phyloP scores from a whole-genome alignment of 1,140 invertebrate species.

The Drosophila pallidifrons region DNA sequence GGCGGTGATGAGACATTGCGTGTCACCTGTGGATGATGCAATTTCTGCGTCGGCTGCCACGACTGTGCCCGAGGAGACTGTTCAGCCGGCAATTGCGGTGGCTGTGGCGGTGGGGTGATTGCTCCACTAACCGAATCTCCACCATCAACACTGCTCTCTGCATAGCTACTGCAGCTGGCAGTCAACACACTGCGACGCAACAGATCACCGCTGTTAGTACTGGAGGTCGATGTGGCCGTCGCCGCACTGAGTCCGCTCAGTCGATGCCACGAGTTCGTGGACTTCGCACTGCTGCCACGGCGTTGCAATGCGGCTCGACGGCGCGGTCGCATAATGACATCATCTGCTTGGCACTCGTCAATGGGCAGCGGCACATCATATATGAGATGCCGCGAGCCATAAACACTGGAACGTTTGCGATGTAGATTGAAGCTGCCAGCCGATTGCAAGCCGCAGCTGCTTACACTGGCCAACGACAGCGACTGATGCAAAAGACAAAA shows the following conservation, averaged over 20 bases:
- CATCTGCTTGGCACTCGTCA: conserved; percentile 86
- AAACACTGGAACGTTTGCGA: conserved; percentile 84
- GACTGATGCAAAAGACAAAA: conserved; percentile 43
- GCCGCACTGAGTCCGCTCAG: conserved; percentile 67
- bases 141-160: conserved; percentile 61
- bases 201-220: conserved; percentile 64
- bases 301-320: conserved; percentile 53
- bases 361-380: conserved; percentile 88
- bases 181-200: conserved; percentile 66
- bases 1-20: conserved; percentile 78
- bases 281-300: conserved; percentile 48
- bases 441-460: conserved; percentile 40
- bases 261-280: conserved; percentile 64
- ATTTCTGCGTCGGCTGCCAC: conserved; percentile 43
- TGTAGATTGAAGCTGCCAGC: conserved; percentile 50
- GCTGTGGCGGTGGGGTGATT: conserved; percentile 24
- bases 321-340: conserved; percentile 76
- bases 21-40: conserved; percentile 62
- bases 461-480: conserved; percentile 39
- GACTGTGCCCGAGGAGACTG: conserved; percentile 28
- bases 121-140: conserved; percentile 27
- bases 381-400: conserved; percentile 87
- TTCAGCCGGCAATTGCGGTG: neutral
- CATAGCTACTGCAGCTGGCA: conserved; percentile 69
- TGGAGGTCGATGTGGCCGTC: conserved; percentile 68